Conservation (phyloP, 2,888 invertebrate genomes). For the Hydraecia micacea region DNA sequence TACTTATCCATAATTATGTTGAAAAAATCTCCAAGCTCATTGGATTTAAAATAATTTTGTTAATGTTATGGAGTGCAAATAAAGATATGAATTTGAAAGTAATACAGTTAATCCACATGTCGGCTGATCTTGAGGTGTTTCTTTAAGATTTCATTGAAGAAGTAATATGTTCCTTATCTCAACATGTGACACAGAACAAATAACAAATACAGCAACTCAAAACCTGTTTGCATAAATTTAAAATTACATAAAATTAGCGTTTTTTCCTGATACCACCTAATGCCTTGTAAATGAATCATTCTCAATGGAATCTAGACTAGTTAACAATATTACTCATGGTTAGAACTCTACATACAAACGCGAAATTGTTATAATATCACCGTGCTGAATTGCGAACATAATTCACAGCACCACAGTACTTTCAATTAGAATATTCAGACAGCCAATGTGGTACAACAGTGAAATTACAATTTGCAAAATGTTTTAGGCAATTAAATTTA, state of each 20-base stretch:
- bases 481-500: background rate
- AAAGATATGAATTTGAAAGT: background rate
- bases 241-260: background rate
- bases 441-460: conserved; percentile 47
- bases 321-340: conserved; percentile 35
- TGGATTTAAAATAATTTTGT: background rate
- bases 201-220: background rate
- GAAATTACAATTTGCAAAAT: conserved; percentile 31
- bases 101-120: background rate
- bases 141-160: background rate
- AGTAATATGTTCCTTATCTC: background rate
- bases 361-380: conserved; percentile 17
- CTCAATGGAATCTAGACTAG: background rate
- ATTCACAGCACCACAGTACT: conserved; percentile 32
- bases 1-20: background rate
- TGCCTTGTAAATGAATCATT: conserved; percentile 31
- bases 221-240: background rate
- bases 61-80: background rate
- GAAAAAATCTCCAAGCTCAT: background rate
- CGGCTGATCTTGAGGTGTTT: background rate
- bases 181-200: conserved; percentile 8
- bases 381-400: conserved; percentile 30
- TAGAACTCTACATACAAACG: conserved; percentile 7
- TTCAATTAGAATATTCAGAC: conserved; percentile 30
- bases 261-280: background rate